phyloP scores from a whole-genome alignment of 1,140 invertebrate species.

The Bemisia tabaci region DNA sequence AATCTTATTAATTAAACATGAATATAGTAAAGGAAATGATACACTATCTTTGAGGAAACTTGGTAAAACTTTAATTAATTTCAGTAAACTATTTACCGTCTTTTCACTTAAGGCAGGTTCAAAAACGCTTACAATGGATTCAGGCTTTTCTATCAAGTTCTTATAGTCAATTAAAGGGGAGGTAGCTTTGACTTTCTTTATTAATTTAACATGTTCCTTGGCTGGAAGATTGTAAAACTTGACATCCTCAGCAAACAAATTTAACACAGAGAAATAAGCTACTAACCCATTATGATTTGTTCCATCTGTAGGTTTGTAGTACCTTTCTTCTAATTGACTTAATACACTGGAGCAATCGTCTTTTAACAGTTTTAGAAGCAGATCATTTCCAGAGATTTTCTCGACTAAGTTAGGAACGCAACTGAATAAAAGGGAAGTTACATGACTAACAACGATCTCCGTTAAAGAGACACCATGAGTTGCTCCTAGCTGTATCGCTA shows the following conservation, averaged over 20 bases:
- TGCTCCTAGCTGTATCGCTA: slow-evolving; percentile 18
- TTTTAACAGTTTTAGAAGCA: slow-evolving; percentile 2
- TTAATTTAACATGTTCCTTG: slow-evolving; percentile 22
- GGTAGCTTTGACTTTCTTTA: slow-evolving; percentile 22
- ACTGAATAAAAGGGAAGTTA: slow-evolving; percentile 14
- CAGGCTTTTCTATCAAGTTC: background rate
- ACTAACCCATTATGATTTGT: slow-evolving; percentile 17
- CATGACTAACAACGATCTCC: slow-evolving; percentile 18
- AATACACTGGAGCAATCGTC: background rate
- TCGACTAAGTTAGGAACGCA: background rate
- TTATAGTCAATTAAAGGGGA: slow-evolving; percentile 8
- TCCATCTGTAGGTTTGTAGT: slow-evolving; percentile 16
- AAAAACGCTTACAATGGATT: background rate
- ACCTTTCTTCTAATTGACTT: slow-evolving; percentile 15
- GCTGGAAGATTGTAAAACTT: slow-evolving; percentile 14
- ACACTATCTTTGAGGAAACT: background rate
- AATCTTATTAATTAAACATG: background rate
- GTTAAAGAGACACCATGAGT: slow-evolving; percentile 15
- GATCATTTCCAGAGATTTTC: background rate
- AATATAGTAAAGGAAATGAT: background rate
- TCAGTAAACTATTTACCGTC: background rate
- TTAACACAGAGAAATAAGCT: slow-evolving; percentile 18
- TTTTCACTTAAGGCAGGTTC: background rate
- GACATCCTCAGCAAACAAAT: slow-evolving; percentile 14
- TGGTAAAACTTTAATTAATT: background rate